A percentile compares a stretch with the other conserved stretches of the same genome.
phyloP scores from a whole-genome alignment of 2,888 invertebrate species.

The Trimorus sp. region DNA sequence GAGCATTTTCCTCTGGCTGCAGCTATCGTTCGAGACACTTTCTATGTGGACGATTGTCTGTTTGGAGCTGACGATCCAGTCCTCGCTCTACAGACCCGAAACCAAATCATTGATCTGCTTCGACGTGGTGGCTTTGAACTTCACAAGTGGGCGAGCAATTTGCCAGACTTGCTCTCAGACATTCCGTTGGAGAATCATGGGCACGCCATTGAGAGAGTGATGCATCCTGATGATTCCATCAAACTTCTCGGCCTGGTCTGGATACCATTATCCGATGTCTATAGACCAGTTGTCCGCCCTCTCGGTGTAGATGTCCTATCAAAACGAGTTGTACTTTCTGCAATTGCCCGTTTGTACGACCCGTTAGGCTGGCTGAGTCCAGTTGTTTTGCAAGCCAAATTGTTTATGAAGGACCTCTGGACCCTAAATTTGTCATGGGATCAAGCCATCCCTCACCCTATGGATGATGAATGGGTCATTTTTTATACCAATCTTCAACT shows the following conservation, averaged over 20 bases:
- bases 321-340: conserved; percentile 34
- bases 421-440: conserved; percentile 2
- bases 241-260: conserved; percentile 32
- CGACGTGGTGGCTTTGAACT: neutral
- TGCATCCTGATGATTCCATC: neutral
- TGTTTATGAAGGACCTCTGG: conserved; percentile 40
- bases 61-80: neutral
- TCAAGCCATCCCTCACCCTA: neutral
- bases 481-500: conserved; percentile 1
- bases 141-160: conserved; percentile 34
- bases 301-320: conserved; percentile 5
- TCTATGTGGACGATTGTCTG: conserved; percentile 12
- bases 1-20: neutral
- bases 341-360: conserved; percentile 43
- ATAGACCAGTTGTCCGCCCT: neutral
- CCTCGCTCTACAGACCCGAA: neutral
- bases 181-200: conserved; percentile 16
- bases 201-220: conserved; percentile 2
- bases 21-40: neutral
- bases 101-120: neutral
- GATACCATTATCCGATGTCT: conserved; percentile 3
- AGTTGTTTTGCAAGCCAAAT: conserved; percentile 25
- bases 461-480: neutral
- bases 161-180: conserved; percentile 2
- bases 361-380: conserved; percentile 47